Evolutionary conservation across 2,797 vertebrate genomes (phyloP).

Genomic region (Chaetodon trifasciatus): DNA sequence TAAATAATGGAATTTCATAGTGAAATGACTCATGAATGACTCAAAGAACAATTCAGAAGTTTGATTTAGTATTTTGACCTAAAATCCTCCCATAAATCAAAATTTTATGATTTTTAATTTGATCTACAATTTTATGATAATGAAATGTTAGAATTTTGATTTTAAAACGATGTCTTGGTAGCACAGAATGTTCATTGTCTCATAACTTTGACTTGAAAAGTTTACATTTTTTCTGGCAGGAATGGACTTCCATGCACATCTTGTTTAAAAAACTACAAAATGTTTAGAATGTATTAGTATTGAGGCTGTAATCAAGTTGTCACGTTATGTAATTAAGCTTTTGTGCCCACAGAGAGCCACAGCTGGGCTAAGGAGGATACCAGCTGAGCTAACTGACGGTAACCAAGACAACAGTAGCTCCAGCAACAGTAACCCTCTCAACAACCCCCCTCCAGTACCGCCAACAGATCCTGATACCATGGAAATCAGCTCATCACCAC

Average conservation of each 20-base stretch:
- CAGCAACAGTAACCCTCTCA: constrained; percentile 25
- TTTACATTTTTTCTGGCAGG: background rate
- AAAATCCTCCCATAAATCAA: background rate
- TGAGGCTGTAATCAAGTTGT: background rate
- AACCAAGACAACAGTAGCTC: constrained; percentile 47
- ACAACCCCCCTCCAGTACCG: constrained; percentile 37
- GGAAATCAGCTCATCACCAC: constrained; percentile 69
- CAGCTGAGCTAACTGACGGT: constrained; percentile 70
- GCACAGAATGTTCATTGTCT: background rate
- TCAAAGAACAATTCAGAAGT: background rate
- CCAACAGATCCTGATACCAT: constrained; percentile 60
- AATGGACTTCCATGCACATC: background rate
- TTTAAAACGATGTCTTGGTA: background rate
- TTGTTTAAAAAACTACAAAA: background rate
- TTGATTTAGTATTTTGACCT: background rate
- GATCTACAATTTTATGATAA: background rate
- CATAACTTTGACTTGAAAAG: background rate
- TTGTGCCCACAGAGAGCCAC: constrained; percentile 76
- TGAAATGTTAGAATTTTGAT: background rate
- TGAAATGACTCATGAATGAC: too few relatives aligned
- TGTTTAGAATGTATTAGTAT: background rate
- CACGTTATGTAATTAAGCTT: background rate
- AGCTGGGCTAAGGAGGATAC: constrained; percentile 70
- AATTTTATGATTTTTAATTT: background rate
- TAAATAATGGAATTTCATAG: too few relatives aligned